Percentiles rank a stretch among this genome's conserved stretches.
These are phyloP conservation scores for Coryphaenoides rupestris DNA, from an alignment of 2,113 vertebrate genomes.

Conservation along the genomic window DNA sequence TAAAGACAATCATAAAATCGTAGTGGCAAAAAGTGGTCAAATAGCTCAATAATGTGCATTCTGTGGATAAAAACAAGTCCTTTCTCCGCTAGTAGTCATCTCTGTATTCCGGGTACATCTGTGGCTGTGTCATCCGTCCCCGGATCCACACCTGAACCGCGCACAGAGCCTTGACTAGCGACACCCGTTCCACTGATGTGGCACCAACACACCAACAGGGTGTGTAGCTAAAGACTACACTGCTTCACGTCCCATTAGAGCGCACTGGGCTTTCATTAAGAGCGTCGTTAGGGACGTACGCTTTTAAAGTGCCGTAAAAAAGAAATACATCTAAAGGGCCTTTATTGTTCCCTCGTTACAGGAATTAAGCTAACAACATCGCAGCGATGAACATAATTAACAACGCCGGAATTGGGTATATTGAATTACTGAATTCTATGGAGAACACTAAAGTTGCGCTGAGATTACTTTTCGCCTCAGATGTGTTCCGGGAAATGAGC, in stretches of 20 bases:
- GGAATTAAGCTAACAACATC: conserved; percentile 15
- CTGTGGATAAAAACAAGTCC: background rate
- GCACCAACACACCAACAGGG: background rate
- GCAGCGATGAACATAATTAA: conserved; percentile 14
- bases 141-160: too few relatives aligned
- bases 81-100: background rate
- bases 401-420: conserved; percentile 5
- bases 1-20: background rate
- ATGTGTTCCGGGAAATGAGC: background rate
- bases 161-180: too few relatives aligned
- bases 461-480: background rate
- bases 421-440: conserved; percentile 6
- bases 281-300: conserved; percentile 26
- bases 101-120: background rate
- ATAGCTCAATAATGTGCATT: background rate
- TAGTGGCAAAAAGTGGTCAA: background rate
- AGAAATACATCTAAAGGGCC: conserved; percentile 23
- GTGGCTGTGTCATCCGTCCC: background rate
- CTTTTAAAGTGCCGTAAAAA: conserved; percentile 21
- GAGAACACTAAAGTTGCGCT: background rate
- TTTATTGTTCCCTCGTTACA: conserved; percentile 28
- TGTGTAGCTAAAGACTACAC: background rate
- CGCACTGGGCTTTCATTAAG: background rate
- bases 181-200: too few relatives aligned
- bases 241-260: background rate